Percentiles rank a stretch among this genome's conserved stretches.
These are phyloP conservation scores for Margaritifera margaritifera DNA, from an alignment of 2,888 invertebrate genomes.

Conservation along the genomic window DNA sequence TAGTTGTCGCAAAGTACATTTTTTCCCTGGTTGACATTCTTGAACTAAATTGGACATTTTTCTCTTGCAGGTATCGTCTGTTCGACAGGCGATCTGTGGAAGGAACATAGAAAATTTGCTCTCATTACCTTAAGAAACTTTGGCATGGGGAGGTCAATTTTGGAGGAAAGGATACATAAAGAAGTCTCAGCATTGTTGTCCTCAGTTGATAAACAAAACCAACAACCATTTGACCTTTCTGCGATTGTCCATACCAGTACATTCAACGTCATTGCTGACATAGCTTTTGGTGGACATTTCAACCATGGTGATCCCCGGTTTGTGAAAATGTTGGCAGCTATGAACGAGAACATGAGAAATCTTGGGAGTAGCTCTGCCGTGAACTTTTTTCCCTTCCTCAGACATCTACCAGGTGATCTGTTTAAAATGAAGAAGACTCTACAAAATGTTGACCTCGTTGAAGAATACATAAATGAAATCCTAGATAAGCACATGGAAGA, in stretches of 20 bases:
- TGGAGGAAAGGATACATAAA: too few species aligned
- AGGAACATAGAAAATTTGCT: too few species aligned
- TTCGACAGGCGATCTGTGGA: too few species aligned
- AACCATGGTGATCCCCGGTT: slow-evolving; percentile 13
- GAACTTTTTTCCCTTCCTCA: neutral
- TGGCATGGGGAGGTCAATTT: too few species aligned
- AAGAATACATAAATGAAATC: slow-evolving; percentile 1
- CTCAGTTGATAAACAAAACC: neutral
- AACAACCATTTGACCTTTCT: slow-evolving; percentile 8
- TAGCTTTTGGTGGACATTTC: slow-evolving; percentile 13
- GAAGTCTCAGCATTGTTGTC: too few species aligned
- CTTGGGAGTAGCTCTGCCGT: too few species aligned
- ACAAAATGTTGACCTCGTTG: slow-evolving; percentile 3
- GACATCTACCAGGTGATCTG: slow-evolving; percentile 4
- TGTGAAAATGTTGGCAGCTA: neutral
- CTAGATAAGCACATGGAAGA: slow-evolving; percentile 1
- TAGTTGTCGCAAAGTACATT: too few species aligned
- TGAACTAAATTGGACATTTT: too few species aligned
- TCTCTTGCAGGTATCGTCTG: too few species aligned
- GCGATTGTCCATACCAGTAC: slow-evolving; percentile 6
- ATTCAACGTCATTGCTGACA: slow-evolving; percentile 14
- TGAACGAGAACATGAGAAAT: slow-evolving; percentile 5
- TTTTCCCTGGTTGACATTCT: too few species aligned
- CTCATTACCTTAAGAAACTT: too few species aligned
- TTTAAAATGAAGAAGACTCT: slow-evolving; percentile 9